A percentile compares a stretch with the other conserved stretches of the same genome.
phyloP scores from a whole-genome alignment of 2,888 invertebrate genomes.

The Cylloceria caligata region DNA sequence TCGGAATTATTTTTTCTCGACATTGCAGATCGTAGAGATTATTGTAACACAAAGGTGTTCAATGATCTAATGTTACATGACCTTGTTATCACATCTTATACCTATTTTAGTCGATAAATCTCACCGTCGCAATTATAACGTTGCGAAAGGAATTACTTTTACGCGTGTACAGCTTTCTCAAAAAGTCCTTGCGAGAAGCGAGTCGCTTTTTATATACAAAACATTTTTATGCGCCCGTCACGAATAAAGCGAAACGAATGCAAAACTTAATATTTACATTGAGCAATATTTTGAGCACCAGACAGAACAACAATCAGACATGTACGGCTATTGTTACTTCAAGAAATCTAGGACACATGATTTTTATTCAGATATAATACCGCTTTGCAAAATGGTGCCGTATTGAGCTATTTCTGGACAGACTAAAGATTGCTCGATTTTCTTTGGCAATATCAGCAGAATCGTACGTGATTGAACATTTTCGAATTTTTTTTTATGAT shows the following conservation, averaged over 20 bases:
- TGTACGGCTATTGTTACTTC: not conserved
- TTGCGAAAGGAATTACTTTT: conserved; percentile 7
- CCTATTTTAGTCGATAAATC: conserved; percentile 26
- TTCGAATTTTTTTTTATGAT: conserved; percentile 8
- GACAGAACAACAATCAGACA: not conserved
- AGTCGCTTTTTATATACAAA: conserved; percentile 11
- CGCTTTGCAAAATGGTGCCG: conserved; percentile 37
- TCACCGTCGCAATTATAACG: conserved; percentile 1
- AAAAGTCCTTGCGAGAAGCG: conserved; percentile 24
- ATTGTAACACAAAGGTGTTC: not conserved
- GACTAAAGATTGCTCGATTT: conserved; percentile 15
- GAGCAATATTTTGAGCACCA: conserved; percentile 72
- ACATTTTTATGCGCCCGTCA: conserved; percentile 4
- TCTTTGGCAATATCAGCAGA: not conserved
- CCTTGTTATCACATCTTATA: conserved; percentile 62
- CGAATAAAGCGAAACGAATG: conserved; percentile 50
- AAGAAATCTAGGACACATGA: conserved; percentile 11
- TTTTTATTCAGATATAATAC: conserved; percentile 28
- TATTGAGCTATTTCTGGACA: conserved; percentile 43
- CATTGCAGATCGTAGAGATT: not conserved
- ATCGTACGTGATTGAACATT: no score
- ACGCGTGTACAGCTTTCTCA: conserved; percentile 2
- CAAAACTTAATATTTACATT: conserved; percentile 63
- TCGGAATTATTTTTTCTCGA: conserved; percentile 24
- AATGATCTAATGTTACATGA: no score